These are phyloP conservation scores for Oreohelix idahoensis DNA, from an alignment of 1,140 invertebrate species.

Conservation along the genomic window DNA sequence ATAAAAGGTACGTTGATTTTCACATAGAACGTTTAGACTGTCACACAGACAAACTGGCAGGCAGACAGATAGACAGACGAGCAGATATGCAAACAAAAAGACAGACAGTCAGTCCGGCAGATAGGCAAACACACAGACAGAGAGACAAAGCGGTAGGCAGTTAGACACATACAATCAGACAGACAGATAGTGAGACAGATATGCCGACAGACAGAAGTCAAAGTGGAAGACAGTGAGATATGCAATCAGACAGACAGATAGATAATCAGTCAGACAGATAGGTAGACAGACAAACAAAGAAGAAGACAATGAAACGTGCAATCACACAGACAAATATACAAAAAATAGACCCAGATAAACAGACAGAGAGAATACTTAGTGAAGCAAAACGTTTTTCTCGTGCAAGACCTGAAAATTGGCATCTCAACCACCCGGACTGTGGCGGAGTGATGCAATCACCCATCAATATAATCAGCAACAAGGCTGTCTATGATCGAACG, in stretches of 20 bases:
- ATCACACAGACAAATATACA: not conserved
- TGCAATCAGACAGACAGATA: not conserved
- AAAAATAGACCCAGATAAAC: not conserved
- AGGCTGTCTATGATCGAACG: slow-evolving; percentile 48
- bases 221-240: not conserved
- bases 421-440: slow-evolving; percentile 51
- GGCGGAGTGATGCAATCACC: slow-evolving; percentile 58
- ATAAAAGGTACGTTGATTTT: no score
- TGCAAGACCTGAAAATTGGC: slow-evolving; percentile 61
- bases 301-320: not conserved
- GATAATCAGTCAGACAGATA: not conserved
- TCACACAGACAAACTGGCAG: not conserved
- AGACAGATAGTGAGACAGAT: not conserved
- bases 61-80: not conserved
- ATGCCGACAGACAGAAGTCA: not conserved
- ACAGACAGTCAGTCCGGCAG: not conserved
- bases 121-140: no score
- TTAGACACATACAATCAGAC: not conserved
- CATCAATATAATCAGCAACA: slow-evolving; percentile 50
- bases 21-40: no score
- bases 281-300: not conserved
- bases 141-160: not conserved
- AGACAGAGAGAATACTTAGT: no score
- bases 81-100: not conserved
- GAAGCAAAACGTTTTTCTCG: not conserved